Evolutionary conservation across 2,797 vertebrate species (phyloP).

Genomic region (Rousettus madagascariensis): DNA sequence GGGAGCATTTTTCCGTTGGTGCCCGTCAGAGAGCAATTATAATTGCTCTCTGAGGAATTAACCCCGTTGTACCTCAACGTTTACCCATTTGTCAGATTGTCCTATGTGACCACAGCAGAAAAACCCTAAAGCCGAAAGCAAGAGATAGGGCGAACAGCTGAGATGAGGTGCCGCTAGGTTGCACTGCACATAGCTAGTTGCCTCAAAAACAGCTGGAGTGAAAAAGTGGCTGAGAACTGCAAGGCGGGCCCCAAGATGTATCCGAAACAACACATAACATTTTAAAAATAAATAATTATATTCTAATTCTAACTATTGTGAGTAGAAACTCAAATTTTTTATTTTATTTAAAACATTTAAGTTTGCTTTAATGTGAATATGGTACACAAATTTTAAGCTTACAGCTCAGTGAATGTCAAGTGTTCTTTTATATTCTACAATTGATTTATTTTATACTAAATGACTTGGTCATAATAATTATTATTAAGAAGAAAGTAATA

Average conservation of each 20-base stretch:
- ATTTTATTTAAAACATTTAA: neutral
- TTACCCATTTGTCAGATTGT: neutral
- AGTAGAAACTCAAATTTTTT: slow-evolving; percentile 40
- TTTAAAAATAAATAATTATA: neutral
- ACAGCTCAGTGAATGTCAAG: neutral
- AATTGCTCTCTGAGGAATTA: neutral
- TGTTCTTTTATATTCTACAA: neutral
- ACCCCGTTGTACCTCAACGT: neutral
- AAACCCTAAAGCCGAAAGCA: neutral
- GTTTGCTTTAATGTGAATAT: neutral
- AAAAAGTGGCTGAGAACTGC: neutral
- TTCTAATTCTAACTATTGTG: neutral
- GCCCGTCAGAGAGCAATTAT: too few relatives aligned
- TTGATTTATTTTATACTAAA: slow-evolving; percentile 3
- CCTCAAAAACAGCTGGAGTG: neutral
- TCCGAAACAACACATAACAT: neutral
- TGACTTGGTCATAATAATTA: neutral
- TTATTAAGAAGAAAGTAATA: slow-evolving; percentile 4
- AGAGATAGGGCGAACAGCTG: neutral
- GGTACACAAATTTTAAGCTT: neutral
- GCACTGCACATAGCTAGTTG: neutral
- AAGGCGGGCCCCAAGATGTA: neutral
- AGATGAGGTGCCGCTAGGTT: neutral
- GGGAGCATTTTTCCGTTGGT: neutral
- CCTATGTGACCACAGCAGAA: neutral